phyloP scores from a whole-genome alignment of 2,797 vertebrate genomes.

The Megaceryle alcyon region DNA sequence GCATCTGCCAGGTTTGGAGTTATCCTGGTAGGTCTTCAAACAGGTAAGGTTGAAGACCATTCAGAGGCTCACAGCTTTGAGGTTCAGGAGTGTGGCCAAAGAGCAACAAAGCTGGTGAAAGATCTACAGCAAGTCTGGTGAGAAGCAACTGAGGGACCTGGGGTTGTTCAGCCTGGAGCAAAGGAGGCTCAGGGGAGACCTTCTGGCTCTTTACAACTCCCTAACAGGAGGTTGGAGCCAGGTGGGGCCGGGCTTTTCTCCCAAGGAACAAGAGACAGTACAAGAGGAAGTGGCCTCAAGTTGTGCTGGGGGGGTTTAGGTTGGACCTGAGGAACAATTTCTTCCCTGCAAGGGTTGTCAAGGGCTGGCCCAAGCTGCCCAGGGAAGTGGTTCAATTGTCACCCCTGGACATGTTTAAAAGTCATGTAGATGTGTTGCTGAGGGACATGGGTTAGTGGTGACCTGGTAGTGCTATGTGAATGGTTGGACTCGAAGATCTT shows the following conservation, averaged over 20 bases:
- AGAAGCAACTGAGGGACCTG: too few relatives aligned
- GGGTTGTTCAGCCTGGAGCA: too few relatives aligned
- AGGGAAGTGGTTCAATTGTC: background rate
- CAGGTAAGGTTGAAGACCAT: background rate
- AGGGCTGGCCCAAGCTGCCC: background rate
- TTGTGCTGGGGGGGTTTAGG: background rate
- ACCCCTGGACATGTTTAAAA: background rate
- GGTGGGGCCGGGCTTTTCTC: too few relatives aligned
- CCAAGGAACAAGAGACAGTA: background rate
- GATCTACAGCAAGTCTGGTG: too few relatives aligned
- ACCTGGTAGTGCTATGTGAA: background rate
- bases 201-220: too few relatives aligned
- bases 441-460: background rate
- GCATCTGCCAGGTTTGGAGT: background rate
- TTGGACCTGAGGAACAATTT: background rate
- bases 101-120: background rate
- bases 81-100: fast-evolving
- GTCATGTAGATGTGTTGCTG: too few relatives aligned
- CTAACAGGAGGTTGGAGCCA: too few relatives aligned
- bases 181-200: too few relatives aligned
- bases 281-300: background rate
- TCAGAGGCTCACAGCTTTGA: background rate
- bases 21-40: background rate
- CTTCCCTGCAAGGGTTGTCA: background rate
- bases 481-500: fast-evolving